Percentiles rank a stretch among this genome's conserved stretches.
phyloP scores from a whole-genome alignment of 2,888 invertebrate species.

The Adelognathus sp. region DNA sequence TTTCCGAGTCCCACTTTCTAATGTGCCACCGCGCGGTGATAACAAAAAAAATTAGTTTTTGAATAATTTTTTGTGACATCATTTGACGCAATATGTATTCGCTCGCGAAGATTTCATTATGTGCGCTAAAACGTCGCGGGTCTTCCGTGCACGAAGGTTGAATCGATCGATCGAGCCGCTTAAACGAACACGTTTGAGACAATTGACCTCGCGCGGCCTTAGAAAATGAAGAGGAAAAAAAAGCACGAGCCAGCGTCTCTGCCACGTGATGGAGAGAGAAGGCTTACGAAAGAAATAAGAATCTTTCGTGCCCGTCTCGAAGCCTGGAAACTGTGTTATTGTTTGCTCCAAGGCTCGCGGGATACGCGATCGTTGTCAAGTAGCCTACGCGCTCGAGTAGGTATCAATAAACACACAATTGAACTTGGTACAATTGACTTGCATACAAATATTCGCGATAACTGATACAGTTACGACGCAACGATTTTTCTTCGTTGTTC shows the following conservation, averaged over 20 bases:
- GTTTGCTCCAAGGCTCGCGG: neutral
- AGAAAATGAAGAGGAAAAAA: constrained; percentile 32
- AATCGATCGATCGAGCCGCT: constrained; percentile 53
- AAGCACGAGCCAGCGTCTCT: neutral
- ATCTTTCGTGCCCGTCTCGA: constrained; percentile 4
- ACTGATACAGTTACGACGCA: neutral
- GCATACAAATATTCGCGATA: neutral
- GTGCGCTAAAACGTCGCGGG: neutral
- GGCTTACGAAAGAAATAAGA: constrained; percentile 14
- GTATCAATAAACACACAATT: neutral
- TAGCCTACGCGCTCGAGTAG: neutral
- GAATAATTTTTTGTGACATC: neutral
- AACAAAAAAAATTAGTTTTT: neutral
- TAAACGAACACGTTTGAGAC: constrained; percentile 26
- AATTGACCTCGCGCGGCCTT: constrained; percentile 46
- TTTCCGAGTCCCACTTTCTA: neutral
- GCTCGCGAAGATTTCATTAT: neutral
- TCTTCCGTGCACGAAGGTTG: constrained; percentile 38
- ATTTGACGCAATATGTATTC: neutral
- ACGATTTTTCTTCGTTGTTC: neutral
- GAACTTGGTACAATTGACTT: neutral
- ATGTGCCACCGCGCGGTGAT: neutral
- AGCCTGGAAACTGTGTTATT: neutral
- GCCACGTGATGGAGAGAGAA: neutral
- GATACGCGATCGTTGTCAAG: constrained; percentile 11